Evolutionary conservation across 2,888 invertebrate genomes (phyloP).

Genomic region (Agrilus biguttatus): DNA sequence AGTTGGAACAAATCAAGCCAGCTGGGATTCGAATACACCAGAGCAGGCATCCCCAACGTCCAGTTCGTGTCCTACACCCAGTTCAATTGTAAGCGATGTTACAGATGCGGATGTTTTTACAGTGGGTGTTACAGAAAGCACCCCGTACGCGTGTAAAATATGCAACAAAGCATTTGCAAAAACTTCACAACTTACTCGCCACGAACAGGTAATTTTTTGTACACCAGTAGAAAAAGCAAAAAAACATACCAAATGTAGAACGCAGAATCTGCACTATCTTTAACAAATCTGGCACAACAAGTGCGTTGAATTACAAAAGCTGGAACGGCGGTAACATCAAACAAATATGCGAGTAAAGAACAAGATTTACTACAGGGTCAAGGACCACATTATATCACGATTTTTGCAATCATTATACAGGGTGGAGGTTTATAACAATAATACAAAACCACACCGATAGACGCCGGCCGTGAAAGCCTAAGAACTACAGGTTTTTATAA

Average conservation of each 20-base stretch:
- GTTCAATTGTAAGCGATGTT: slow-evolving; percentile 44
- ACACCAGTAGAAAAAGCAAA: no score
- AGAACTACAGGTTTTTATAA: no score
- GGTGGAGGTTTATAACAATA: no score
- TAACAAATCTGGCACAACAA: no score
- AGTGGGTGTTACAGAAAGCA: slow-evolving; percentile 52
- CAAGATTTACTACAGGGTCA: neutral
- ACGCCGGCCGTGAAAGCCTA: no score
- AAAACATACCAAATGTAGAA: no score
- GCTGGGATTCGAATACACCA: slow-evolving; percentile 15
- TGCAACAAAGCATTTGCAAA: slow-evolving; percentile 85
- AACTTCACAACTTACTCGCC: slow-evolving; percentile 75
- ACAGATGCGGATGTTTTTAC: slow-evolving; percentile 50
- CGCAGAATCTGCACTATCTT: no score
- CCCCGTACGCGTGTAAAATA: slow-evolving; percentile 82
- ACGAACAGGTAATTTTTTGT: slow-evolving; percentile 63
- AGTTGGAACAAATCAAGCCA: slow-evolving; percentile 13
- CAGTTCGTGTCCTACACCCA: slow-evolving; percentile 45
- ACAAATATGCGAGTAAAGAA: no score
- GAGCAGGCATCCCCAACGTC: slow-evolving; percentile 15
- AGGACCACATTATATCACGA: neutral
- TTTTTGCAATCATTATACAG: no score
- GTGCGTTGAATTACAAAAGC: no score
- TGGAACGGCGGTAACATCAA: no score
- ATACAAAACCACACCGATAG: no score